phyloP scores from a whole-genome alignment of 2,113 vertebrate species.

The Peromyscus californicus region DNA sequence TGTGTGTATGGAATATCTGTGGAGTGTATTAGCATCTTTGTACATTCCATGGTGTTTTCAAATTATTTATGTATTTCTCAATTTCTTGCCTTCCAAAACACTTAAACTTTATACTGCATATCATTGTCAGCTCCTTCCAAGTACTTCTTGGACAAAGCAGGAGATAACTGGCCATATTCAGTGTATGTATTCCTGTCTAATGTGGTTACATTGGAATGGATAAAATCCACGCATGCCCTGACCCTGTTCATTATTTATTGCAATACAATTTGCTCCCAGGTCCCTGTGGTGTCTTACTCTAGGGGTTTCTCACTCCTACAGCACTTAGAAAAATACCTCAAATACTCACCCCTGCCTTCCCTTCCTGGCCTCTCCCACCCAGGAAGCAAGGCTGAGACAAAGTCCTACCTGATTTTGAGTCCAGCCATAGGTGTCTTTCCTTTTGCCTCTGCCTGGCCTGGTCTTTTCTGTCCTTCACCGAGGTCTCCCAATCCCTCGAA shows the following conservation, averaged over 20 bases:
- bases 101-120: background rate
- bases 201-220: accelerated
- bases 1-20: background rate
- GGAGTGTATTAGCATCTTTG: background rate
- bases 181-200: background rate
- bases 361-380: background rate
- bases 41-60: background rate
- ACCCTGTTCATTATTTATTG: background rate
- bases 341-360: background rate
- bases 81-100: slow-evolving; percentile 18
- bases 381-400: background rate
- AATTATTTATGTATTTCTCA: background rate
- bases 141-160: background rate
- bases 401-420: background rate
- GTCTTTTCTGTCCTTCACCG: background rate
- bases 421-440: background rate
- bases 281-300: background rate
- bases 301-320: background rate
- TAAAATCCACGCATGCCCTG: background rate
- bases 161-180: background rate
- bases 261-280: background rate
- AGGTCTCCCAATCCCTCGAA: slow-evolving; percentile 72
- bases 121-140: background rate
- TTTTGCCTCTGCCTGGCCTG: background rate
- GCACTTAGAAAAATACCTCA: slow-evolving; percentile 39